phyloP scores from a whole-genome alignment of 2,113 vertebrate genomes.

The Eulemur rufifrons region DNA sequence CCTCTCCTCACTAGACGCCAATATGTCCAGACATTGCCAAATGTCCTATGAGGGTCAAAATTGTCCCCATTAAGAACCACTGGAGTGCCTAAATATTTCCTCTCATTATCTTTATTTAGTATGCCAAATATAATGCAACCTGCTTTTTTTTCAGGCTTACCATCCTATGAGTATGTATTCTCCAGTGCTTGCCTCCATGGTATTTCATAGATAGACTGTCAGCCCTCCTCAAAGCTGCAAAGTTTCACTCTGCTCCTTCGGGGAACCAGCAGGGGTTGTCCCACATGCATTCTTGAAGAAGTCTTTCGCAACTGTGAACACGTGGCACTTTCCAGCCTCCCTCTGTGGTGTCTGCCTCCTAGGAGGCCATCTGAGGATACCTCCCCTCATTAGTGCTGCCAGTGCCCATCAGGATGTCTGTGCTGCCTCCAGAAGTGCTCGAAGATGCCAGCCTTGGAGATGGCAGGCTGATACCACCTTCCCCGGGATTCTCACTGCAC shows the following conservation, averaged over 20 bases:
- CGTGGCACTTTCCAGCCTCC: accelerated
- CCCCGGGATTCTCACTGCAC: background rate
- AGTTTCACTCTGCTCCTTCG: background rate
- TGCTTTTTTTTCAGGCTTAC: background rate
- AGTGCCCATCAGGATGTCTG: background rate
- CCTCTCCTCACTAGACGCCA: background rate
- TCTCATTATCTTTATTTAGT: background rate
- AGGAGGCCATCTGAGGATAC: background rate
- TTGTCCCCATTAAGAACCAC: background rate
- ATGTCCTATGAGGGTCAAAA: background rate
- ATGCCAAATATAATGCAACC: background rate
- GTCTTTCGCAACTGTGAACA: background rate
- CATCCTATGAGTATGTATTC: background rate
- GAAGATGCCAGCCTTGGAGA: background rate
- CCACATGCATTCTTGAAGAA: background rate
- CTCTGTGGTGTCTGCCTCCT: background rate
- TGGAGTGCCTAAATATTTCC: background rate
- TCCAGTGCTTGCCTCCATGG: background rate
- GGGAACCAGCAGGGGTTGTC: background rate
- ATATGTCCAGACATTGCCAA: background rate
- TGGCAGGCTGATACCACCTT: background rate
- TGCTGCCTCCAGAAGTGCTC: background rate
- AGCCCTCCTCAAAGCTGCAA: background rate
- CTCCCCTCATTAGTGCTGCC: accelerated
- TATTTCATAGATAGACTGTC: background rate